These are phyloP conservation scores for Drosophila kambysellisi DNA, from an alignment of 2,888 invertebrate genomes.

Conservation along the genomic window DNA sequence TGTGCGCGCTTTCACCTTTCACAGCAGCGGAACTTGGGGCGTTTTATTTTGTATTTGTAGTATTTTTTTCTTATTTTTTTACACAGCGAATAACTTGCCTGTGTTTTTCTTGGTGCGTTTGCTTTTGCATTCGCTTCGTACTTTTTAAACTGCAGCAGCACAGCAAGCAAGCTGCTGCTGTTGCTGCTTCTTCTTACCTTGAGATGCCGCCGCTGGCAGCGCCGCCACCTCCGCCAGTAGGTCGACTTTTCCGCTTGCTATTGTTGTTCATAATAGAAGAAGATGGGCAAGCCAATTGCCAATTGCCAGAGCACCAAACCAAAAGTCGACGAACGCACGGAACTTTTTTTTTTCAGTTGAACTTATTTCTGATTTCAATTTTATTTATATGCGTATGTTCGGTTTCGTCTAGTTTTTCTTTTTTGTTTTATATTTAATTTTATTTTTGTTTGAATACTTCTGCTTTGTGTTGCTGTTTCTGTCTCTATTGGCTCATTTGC, in stretches of 20 bases:
- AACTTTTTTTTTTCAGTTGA: constrained; percentile 51
- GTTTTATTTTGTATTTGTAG: constrained; percentile 18
- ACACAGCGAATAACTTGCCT: constrained; percentile 24
- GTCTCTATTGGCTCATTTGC: constrained; percentile 42
- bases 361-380: constrained; percentile 58
- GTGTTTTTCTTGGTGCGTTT: constrained; percentile 55
- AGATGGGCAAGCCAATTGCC: constrained; percentile 64
- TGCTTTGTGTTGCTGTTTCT: constrained; percentile 53
- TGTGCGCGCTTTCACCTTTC: constrained; percentile 61
- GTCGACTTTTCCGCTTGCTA: constrained; percentile 94
- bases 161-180: constrained; percentile 23
- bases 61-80: constrained; percentile 11
- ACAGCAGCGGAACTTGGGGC: constrained; percentile 36
- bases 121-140: constrained; percentile 61
- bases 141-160: constrained; percentile 46
- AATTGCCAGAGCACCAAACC: constrained; percentile 60
- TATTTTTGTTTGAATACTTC: constrained; percentile 41
- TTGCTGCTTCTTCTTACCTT: constrained; percentile 80
- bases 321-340: constrained; percentile 61
- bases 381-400: constrained; percentile 57
- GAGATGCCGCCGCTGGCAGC: constrained; percentile 78
- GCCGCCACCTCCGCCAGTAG: constrained; percentile 85
- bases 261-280: constrained; percentile 85
- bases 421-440: constrained; percentile 39
- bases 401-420: constrained; percentile 47